These are phyloP conservation scores for Hydriomena furcata DNA, from an alignment of 2,888 invertebrate species.

Conservation along the genomic window DNA sequence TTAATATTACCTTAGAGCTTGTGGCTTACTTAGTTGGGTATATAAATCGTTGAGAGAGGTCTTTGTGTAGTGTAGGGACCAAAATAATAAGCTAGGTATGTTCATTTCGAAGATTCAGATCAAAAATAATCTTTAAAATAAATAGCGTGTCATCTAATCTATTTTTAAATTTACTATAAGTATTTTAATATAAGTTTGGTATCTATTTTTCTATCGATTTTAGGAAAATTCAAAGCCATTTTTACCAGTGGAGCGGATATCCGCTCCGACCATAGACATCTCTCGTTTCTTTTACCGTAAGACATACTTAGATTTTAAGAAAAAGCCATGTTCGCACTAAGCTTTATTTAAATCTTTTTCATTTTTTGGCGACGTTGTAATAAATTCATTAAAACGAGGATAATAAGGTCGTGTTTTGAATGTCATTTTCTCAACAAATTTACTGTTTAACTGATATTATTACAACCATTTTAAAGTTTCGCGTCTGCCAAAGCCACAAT, in stretches of 20 bases:
- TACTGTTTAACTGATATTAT: neutral
- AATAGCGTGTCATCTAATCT: conserved; percentile 27
- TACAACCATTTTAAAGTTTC: neutral
- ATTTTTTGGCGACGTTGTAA: neutral
- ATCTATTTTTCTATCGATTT: conserved; percentile 71
- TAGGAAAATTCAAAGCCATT: conserved; percentile 71
- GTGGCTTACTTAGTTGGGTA: too few relatives aligned
- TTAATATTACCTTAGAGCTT: too few relatives aligned
- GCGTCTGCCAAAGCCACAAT: neutral
- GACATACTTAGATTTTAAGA: conserved; percentile 74
- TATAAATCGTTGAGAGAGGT: too few relatives aligned
- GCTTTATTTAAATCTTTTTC: conserved; percentile 43
- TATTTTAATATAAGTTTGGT: conserved; percentile 54
- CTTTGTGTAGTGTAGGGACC: conserved; percentile 6
- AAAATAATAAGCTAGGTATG: neutral
- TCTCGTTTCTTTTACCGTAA: conserved; percentile 74
- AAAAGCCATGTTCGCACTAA: conserved; percentile 75
- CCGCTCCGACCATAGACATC: conserved; percentile 68
- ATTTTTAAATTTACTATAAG: conserved; percentile 52
- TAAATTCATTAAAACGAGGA: too few relatives aligned
- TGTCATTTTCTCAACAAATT: too few relatives aligned
- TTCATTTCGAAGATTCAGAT: conserved; percentile 3
- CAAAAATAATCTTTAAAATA: conserved; percentile 2
- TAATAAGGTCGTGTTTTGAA: too few relatives aligned
- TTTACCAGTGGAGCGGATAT: conserved; percentile 49